A percentile compares a stretch with the other conserved stretches of the same genome.
Evolutionary conservation across 2,797 vertebrate species (phyloP).

Genomic region (Tokudaia muenninki): DNA sequence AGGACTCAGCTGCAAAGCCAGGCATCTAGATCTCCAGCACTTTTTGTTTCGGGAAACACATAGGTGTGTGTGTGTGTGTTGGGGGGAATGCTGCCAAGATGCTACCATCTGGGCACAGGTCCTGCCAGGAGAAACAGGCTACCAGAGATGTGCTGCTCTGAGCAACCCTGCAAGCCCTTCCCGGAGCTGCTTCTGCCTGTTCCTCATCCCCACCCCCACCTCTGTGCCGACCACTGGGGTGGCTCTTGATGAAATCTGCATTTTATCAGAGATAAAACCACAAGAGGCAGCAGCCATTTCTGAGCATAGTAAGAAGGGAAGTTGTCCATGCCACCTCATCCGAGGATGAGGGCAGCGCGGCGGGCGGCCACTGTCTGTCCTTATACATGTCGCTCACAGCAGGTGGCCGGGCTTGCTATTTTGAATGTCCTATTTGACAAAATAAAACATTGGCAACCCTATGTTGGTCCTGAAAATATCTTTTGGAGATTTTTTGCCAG

Average conservation of each 20-base stretch:
- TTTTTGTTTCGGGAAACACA: not conserved
- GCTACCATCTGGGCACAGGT: too few species aligned
- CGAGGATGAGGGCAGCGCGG: not conserved
- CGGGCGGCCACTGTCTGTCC: not conserved
- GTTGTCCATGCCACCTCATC: not conserved
- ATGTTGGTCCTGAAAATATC: constrained; percentile 40
- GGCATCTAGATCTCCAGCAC: not conserved
- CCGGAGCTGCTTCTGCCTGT: not conserved
- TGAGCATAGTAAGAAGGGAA: not conserved
- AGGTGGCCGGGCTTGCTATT: constrained; percentile 61
- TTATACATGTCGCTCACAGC: not conserved
- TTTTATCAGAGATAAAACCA: not conserved
- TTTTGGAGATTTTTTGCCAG: constrained; percentile 52
- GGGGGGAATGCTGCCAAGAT: not conserved
- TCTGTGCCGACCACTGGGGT: not conserved
- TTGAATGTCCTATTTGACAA: constrained; percentile 71
- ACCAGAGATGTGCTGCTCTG: not conserved
- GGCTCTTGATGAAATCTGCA: not conserved
- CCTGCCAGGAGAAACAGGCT: not conserved
- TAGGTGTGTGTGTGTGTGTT: not conserved
- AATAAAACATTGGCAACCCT: constrained; percentile 65
- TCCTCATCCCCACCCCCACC: not conserved
- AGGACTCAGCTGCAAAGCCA: not conserved
- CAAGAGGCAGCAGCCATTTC: not conserved
- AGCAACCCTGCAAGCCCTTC: not conserved